phyloP scores from a whole-genome alignment of 2,888 invertebrate genomes.

The Microplitis manilae region DNA sequence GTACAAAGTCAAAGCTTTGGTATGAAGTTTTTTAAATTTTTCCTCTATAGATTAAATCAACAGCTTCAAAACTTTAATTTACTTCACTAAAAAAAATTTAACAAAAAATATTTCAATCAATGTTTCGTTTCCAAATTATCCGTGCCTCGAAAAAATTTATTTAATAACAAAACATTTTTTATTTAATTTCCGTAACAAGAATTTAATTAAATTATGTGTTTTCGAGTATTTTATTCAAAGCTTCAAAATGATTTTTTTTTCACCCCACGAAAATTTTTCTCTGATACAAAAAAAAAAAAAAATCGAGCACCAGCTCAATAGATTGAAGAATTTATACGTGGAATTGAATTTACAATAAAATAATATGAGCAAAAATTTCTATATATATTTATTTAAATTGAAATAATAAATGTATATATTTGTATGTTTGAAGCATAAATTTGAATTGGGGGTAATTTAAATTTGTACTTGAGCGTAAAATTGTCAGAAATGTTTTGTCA shows the following conservation, averaged over 20 bases:
- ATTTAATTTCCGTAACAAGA: too few relatives aligned
- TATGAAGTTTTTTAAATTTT: too few relatives aligned
- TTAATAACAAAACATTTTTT: too few relatives aligned
- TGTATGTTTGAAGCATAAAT: neutral
- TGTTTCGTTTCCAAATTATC: too few relatives aligned
- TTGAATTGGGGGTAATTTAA: neutral
- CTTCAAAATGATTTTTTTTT: neutral
- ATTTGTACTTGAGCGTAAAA: neutral
- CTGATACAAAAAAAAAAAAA: neutral
- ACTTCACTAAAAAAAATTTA: too few relatives aligned
- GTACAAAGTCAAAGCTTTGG: too few relatives aligned
- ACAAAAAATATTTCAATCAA: too few relatives aligned
- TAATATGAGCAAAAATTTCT: neutral
- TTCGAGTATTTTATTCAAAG: too few relatives aligned
- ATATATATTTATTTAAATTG: neutral
- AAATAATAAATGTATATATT: neutral
- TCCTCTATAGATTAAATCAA: too few relatives aligned
- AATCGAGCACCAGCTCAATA: neutral
- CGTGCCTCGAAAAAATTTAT: too few relatives aligned
- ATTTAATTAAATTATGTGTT: too few relatives aligned
- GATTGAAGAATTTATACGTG: neutral
- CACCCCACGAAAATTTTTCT: neutral
- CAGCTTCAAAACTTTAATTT: too few relatives aligned
- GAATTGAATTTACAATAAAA: neutral
- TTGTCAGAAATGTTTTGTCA: constrained; percentile 13